Conservation (phyloP, 2,113 vertebrate species). For the Climacteris rufus region DNA sequence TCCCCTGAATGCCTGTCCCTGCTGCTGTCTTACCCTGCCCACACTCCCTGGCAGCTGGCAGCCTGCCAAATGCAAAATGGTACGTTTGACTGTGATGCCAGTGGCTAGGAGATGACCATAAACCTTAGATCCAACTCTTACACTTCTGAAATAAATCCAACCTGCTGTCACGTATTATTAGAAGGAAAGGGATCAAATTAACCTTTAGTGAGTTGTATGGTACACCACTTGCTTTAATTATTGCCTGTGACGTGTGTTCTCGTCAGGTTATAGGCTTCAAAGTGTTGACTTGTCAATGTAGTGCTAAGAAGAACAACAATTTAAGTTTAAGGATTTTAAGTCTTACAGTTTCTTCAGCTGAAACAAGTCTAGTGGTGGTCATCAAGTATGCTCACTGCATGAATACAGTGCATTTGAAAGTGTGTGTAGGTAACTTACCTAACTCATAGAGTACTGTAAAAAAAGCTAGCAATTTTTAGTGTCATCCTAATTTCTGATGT, state of each 20-base stretch:
- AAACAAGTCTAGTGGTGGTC: background rate
- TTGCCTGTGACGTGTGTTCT: background rate
- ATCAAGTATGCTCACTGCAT: background rate
- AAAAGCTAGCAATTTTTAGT: background rate
- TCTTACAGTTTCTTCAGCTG: background rate
- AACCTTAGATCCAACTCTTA: constrained; percentile 23
- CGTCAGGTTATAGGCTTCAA: background rate
- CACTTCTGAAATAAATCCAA: constrained; percentile 42
- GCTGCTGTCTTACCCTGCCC: background rate
- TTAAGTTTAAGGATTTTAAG: background rate
- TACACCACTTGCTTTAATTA: background rate
- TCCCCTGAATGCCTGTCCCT: background rate
- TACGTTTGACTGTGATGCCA: background rate
- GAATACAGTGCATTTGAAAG: background rate
- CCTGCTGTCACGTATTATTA: background rate
- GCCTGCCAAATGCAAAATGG: constrained; percentile 38
- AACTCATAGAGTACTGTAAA: background rate
- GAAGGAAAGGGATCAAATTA: background rate
- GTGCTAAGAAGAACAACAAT: background rate
- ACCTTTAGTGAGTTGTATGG: background rate
- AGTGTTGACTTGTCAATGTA: background rate
- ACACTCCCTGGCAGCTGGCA: constrained; percentile 14
- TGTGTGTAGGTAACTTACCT: background rate
- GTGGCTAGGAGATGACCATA: constrained; percentile 39
- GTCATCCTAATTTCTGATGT: background rate